Evolutionary conservation across 2,797 vertebrate species (phyloP).

Genomic region (Mormyrus proboscirostris): DNA sequence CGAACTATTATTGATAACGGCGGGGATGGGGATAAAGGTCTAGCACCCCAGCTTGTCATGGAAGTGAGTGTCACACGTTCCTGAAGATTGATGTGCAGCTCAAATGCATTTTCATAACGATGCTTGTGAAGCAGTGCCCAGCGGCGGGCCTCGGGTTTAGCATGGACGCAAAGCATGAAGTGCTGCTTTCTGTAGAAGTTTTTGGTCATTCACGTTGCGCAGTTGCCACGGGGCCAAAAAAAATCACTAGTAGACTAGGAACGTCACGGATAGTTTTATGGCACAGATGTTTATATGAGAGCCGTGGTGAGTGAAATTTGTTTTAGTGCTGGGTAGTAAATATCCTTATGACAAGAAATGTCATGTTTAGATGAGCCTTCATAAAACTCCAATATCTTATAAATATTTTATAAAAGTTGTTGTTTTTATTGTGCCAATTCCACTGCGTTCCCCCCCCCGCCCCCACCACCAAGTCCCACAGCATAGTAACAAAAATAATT

Average conservation of each 20-base stretch:
- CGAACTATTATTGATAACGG: constrained; percentile 22
- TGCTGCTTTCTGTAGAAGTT: background rate
- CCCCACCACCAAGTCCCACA: constrained; percentile 16
- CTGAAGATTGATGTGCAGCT: constrained; percentile 22
- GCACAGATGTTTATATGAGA: constrained; percentile 38
- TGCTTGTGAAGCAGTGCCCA: background rate
- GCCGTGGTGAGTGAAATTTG: constrained; percentile 36
- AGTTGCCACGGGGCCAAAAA: background rate
- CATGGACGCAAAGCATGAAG: background rate
- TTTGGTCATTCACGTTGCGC: background rate
- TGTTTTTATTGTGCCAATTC: constrained; percentile 37
- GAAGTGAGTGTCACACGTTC: background rate
- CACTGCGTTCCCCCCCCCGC: background rate
- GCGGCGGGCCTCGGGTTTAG: background rate
- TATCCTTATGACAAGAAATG: constrained; percentile 22
- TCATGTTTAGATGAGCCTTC: constrained; percentile 33
- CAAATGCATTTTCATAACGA: constrained; percentile 16
- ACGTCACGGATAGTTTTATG: constrained; percentile 33
- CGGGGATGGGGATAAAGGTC: background rate
- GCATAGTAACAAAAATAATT: constrained; percentile 15
- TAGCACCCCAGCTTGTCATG: background rate
- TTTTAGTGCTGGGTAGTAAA: constrained; percentile 39
- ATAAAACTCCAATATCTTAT: constrained; percentile 33
- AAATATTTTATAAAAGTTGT: constrained; percentile 32
- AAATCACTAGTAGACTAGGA: constrained; percentile 29